These are phyloP conservation scores for Nemotelus nigrinus DNA, from an alignment of 2,888 invertebrate species.

Conservation along the genomic window DNA sequence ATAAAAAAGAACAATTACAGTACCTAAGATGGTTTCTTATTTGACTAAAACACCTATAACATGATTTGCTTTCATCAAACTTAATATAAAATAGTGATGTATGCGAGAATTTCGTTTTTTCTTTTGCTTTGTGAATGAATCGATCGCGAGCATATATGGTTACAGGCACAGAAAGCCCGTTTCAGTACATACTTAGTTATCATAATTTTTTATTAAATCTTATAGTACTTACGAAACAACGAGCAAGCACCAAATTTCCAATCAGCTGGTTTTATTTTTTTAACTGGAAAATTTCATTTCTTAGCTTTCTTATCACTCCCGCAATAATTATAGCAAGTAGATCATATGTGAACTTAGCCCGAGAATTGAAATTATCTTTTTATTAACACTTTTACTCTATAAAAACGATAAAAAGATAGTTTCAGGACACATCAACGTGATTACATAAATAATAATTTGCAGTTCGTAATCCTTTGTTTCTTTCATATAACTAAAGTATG, in stretches of 20 bases:
- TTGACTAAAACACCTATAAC: constrained; percentile 9
- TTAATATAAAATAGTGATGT: constrained; percentile 26
- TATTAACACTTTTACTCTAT: constrained; percentile 21
- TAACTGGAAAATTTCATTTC: too few species aligned
- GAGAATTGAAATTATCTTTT: constrained; percentile 19
- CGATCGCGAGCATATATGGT: neutral
- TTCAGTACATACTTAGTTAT: neutral
- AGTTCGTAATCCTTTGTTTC: too few species aligned
- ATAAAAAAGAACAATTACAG: constrained; percentile 7
- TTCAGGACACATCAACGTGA: neutral
- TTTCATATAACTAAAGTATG: too few species aligned
- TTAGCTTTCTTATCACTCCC: too few species aligned
- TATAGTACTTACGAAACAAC: neutral
- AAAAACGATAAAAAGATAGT: constrained; percentile 35
- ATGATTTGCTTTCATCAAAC: constrained; percentile 1
- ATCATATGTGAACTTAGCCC: neutral
- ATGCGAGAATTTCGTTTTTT: constrained; percentile 25
- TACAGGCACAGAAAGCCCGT: constrained; percentile 22
- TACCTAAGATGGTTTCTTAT: constrained; percentile 23
- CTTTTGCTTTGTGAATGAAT: neutral
- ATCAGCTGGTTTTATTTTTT: neutral
- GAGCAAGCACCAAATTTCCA: neutral
- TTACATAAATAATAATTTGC: too few species aligned
- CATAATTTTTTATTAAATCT: neutral
- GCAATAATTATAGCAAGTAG: too few species aligned